Evolutionary conservation across 2,888 invertebrate species (phyloP).

Genomic region (Dicranocentrus wangi): DNA sequence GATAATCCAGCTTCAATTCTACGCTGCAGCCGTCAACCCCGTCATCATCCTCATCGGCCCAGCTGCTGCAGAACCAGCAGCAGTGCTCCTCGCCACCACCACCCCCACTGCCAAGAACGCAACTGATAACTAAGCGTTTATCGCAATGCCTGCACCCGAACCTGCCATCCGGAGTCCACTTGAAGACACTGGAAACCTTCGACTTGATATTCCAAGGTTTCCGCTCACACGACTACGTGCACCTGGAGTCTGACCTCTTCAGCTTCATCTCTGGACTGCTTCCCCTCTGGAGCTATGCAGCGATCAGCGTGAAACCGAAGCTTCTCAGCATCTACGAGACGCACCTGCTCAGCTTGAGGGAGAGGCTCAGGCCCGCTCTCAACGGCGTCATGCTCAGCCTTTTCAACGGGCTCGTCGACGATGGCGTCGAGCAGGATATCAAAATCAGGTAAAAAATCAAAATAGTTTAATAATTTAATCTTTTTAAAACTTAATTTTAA

Average conservation of each 20-base stretch:
- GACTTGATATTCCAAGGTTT: conserved; percentile 86
- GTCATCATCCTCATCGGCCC: too few relatives aligned
- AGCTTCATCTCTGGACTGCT: conserved; percentile 81
- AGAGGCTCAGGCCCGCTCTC: conserved; percentile 84
- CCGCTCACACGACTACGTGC: conserved; percentile 25
- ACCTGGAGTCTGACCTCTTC: conserved; percentile 23
- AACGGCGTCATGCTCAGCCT: conserved; percentile 92
- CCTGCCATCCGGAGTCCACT: conserved; percentile 91
- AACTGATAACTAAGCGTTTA: conserved; percentile 90
- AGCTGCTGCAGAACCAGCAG: background rate
- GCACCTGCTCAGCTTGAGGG: conserved; percentile 79
- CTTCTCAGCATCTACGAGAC: conserved; percentile 89
- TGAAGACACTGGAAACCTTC: conserved; percentile 93
- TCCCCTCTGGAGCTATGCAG: conserved; percentile 90
- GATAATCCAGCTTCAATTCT: conserved; percentile 57
- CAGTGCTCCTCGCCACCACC: conserved; percentile 5
- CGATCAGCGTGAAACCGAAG: conserved; percentile 90
- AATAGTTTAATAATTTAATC: conserved; percentile 1
- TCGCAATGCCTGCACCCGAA: conserved; percentile 96
- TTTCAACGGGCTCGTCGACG: conserved; percentile 88
- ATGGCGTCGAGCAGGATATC: conserved; percentile 35
- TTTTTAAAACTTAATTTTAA: too few relatives aligned
- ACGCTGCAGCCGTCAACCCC: conserved; percentile 73
- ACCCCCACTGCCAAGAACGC: conserved; percentile 81
- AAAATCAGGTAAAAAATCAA: conserved; percentile 15